Percentiles rank a stretch among this genome's conserved stretches.
phyloP scores from a whole-genome alignment of 2,888 invertebrate species.

The Sceliomorpha sp. region DNA sequence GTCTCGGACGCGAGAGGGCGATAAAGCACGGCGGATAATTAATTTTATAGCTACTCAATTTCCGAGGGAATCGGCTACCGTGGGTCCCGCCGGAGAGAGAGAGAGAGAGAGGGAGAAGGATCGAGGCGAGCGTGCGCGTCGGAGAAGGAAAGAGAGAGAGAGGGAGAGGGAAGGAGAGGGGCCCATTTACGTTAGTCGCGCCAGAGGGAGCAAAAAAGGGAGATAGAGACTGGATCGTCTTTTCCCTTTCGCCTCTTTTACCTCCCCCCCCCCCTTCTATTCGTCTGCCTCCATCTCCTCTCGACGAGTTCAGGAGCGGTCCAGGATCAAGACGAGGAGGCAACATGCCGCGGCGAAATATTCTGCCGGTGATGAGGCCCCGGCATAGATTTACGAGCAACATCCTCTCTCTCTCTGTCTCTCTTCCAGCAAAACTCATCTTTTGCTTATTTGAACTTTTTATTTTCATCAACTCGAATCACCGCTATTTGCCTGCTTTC shows the following conservation, averaged over 20 bases:
- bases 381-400: conserved; percentile 75
- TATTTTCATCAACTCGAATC: no score
- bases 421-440: no score
- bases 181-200: conserved; percentile 39
- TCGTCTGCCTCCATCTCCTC: neutral
- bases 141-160: neutral
- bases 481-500: no score
- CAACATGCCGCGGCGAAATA: conserved; percentile 24
- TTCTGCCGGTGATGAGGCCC: conserved; percentile 70
- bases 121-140: neutral
- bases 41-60: conserved; percentile 81
- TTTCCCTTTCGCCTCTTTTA: conserved; percentile 1
- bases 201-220: conserved; percentile 10
- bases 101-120: neutral
- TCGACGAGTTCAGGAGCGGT: neutral
- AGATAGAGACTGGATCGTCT: conserved; percentile 5
- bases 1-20: conserved; percentile 62
- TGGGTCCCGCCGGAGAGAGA: conserved; percentile 59
- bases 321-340: conserved; percentile 1
- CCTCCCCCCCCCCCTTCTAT: neutral
- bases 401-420: conserved; percentile 66
- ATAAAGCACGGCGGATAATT: conserved; percentile 79
- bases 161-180: conserved; percentile 28
- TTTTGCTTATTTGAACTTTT: no score
- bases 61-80: conserved; percentile 78